Conservation (phyloP, 2,888 invertebrate species). For the Camponotus fellah region DNA sequence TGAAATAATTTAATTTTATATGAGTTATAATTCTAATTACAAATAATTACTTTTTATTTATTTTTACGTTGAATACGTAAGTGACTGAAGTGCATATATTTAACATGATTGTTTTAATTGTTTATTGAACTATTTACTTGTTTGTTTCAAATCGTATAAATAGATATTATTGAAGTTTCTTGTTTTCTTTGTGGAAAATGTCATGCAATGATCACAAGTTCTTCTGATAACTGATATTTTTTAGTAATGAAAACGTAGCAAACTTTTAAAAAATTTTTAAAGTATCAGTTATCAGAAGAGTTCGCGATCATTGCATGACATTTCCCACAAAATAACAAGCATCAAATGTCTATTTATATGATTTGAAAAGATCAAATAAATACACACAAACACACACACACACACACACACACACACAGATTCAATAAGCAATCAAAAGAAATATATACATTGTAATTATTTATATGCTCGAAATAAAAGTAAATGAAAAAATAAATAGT, state of each 20-base stretch:
- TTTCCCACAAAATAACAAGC: background rate
- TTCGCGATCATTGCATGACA: background rate
- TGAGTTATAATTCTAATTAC: background rate
- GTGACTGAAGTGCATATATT: background rate
- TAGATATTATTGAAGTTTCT: background rate
- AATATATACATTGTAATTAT: background rate
- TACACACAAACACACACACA: too few species aligned
- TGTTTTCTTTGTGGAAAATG: background rate
- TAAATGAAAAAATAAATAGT: background rate
- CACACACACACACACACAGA: too few species aligned
- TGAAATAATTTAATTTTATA: background rate
- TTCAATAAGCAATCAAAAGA: background rate
- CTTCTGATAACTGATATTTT: background rate
- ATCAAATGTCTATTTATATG: background rate
- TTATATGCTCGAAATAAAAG: background rate
- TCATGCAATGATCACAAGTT: background rate
- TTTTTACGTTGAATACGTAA: background rate
- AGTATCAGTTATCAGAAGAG: background rate
- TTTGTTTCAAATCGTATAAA: too few species aligned
- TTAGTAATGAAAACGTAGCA: background rate
- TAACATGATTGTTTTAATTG: background rate
- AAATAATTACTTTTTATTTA: background rate
- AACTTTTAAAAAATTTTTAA: background rate
- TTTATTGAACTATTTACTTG: background rate
- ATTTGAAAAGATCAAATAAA: background rate